These are phyloP conservation scores for Hirtodrosophila trivittata DNA, from an alignment of 2,888 invertebrate species.

Conservation along the genomic window DNA sequence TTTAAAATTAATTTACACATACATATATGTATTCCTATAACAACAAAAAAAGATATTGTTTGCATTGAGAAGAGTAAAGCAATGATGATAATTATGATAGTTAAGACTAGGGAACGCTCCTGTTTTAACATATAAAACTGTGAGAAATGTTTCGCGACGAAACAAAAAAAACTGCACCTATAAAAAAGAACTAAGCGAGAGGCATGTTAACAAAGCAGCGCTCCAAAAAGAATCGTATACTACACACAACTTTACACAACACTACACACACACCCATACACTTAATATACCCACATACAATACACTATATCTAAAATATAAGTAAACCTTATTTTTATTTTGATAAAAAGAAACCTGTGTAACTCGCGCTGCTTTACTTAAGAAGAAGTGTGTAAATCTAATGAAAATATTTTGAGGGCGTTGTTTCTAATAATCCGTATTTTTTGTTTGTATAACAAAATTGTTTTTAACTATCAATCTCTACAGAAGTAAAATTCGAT, in stretches of 20 bases:
- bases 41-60: slow-evolving; percentile 49
- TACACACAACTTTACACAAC: slow-evolving; percentile 28
- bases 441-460: slow-evolving; percentile 41
- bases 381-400: slow-evolving; percentile 24
- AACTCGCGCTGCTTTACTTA: slow-evolving; percentile 31
- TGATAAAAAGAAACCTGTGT: no score
- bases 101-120: slow-evolving; percentile 46
- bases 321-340: slow-evolving; percentile 49
- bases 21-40: slow-evolving; percentile 61
- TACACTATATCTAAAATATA: slow-evolving; percentile 37
- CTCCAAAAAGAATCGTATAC: slow-evolving; percentile 44
- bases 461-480: slow-evolving; percentile 51
- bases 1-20: slow-evolving; percentile 56
- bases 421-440: slow-evolving; percentile 28
- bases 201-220: slow-evolving; percentile 46
- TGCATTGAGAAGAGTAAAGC: slow-evolving; percentile 39
- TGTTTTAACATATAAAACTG: slow-evolving; percentile 65
- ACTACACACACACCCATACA: slow-evolving; percentile 20
- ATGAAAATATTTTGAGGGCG: slow-evolving; percentile 20
- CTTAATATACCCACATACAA: slow-evolving; percentile 14
- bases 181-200: slow-evolving; percentile 30
- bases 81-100: slow-evolving; percentile 27
- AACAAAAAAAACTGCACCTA: slow-evolving; percentile 61
- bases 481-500: slow-evolving; percentile 9
- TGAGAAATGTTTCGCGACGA: slow-evolving; percentile 79